These are phyloP conservation scores for Phortica magna DNA, from an alignment of 2,888 invertebrate genomes.

Conservation along the genomic window DNA sequence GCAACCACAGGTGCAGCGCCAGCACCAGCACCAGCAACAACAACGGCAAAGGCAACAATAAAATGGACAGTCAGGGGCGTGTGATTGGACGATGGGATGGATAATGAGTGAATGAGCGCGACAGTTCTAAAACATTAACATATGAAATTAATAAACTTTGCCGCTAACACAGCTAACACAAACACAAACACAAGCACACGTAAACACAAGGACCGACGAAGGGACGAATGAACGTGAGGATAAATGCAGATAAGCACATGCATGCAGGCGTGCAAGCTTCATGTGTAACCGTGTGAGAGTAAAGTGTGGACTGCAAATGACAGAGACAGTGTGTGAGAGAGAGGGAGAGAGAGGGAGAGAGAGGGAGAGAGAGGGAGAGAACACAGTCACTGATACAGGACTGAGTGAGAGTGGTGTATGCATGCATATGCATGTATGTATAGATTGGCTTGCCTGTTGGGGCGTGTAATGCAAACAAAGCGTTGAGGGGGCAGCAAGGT, in stretches of 20 bases:
- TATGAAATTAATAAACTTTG: slow-evolving; percentile 61
- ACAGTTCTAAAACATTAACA: slow-evolving; percentile 44
- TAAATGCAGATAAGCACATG: not conserved
- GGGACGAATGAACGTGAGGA: not conserved
- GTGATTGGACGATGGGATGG: not conserved
- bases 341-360: not conserved
- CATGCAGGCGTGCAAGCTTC: not conserved
- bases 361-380: not conserved
- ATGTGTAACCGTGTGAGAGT: not conserved
- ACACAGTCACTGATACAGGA: too few species aligned
- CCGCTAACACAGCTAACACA: slow-evolving; percentile 40
- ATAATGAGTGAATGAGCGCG: slow-evolving; percentile 33
- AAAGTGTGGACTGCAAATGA: too few species aligned
- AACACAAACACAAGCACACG: slow-evolving; percentile 3
- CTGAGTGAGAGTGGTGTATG: too few species aligned
- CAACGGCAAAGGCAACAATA: slow-evolving; percentile 1
- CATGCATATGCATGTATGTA: not conserved
- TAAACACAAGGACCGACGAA: too few species aligned
- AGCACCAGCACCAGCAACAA: not conserved
- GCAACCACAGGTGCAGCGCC: not conserved
- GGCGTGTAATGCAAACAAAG: slow-evolving; percentile 21
- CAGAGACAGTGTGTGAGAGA: too few species aligned
- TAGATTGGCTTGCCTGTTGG: slow-evolving; percentile 13
- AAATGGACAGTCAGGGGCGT: not conserved
- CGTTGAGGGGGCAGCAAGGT: not conserved